Percentiles rank a stretch among this genome's conserved stretches.
Evolutionary conservation across 2,113 vertebrate species (phyloP).

Genomic region (Varanus komodoensis): DNA sequence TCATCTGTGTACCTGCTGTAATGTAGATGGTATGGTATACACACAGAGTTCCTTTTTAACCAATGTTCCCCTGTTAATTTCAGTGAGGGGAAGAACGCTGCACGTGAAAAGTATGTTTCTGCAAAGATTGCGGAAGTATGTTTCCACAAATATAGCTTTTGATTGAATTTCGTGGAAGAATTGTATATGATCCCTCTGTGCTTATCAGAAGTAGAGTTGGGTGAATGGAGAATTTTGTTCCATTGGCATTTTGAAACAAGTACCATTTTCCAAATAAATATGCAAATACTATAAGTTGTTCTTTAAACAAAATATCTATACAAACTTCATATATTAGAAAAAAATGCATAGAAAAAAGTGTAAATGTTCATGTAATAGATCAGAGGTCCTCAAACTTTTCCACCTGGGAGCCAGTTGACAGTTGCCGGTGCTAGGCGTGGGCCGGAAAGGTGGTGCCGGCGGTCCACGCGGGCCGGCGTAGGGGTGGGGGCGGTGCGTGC

Average conservation of each 20-base stretch:
- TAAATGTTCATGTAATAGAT: too few relatives aligned
- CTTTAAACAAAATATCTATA: not conserved
- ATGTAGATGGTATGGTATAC: not conserved
- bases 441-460: too few relatives aligned
- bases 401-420: too few relatives aligned
- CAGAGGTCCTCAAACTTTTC: too few relatives aligned
- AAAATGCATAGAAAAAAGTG: too few relatives aligned
- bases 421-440: too few relatives aligned
- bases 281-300: not conserved
- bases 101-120: not conserved
- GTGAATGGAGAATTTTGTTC: too few relatives aligned
- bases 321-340: too few relatives aligned
- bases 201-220: not conserved
- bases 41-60: not conserved
- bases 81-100: not conserved
- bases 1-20: not conserved
- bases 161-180: not conserved
- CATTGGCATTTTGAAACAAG: too few relatives aligned
- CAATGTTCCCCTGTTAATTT: constrained; percentile 10
- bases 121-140: not conserved
- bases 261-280: not conserved
- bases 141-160: not conserved
- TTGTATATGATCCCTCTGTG: not conserved
- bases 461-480: too few relatives aligned
- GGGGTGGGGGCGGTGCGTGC: too few relatives aligned